These are phyloP conservation scores for Alviniconcha strummeri DNA, from an alignment of 2,888 invertebrate genomes.

Conservation along the genomic window DNA sequence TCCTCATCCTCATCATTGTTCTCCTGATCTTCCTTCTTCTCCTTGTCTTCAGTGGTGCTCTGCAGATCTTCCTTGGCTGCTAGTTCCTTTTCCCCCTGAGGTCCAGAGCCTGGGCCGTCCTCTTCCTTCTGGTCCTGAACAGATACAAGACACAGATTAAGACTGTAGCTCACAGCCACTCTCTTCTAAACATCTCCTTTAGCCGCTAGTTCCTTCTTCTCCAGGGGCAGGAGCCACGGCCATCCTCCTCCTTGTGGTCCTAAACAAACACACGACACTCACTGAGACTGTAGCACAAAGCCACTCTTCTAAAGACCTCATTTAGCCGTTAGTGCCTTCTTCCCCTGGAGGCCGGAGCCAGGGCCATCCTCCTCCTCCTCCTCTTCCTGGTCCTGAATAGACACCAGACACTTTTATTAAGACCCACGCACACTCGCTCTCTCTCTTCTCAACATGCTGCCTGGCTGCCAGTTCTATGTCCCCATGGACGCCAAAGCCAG, in stretches of 20 bases:
- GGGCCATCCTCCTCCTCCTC: conserved; percentile 73
- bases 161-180: too few relatives aligned
- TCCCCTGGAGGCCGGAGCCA: conserved; percentile 67
- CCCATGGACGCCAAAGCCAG: conserved; percentile 68
- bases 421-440: too few relatives aligned
- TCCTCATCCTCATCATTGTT: conserved; percentile 82
- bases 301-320: conserved; percentile 74
- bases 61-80: conserved; percentile 82
- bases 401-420: neutral
- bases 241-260: conserved; percentile 70
- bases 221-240: conserved; percentile 70
- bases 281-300: too few relatives aligned
- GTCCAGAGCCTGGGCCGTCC: conserved; percentile 73
- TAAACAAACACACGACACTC: neutral
- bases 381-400: conserved; percentile 37
- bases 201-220: conserved; percentile 82
- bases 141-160: neutral
- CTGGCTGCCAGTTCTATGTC: conserved; percentile 85
- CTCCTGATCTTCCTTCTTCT: conserved; percentile 71
- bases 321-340: conserved; percentile 86
- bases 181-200: conserved; percentile 77
- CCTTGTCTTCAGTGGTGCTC: conserved; percentile 28
- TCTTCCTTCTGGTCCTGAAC: conserved; percentile 59
- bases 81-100: conserved; percentile 79
- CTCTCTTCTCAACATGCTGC: conserved; percentile 74